Base-by-base conservation (phyloP, 2,888 invertebrate species). In the Thalpophila matura region DNA sequence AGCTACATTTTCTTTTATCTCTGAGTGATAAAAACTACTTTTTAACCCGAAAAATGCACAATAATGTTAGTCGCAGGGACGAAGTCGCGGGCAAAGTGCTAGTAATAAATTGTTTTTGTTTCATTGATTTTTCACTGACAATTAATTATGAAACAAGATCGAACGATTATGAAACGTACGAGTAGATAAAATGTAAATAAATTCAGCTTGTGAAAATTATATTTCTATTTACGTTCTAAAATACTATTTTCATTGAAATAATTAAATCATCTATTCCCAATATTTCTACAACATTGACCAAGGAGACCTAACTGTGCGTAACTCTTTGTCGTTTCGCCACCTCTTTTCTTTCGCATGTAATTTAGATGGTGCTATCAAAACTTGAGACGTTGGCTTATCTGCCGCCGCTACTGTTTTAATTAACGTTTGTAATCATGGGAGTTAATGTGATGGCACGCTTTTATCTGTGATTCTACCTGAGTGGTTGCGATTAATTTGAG, bases 381-480 rank as follows among this genome's bases (percentile, higher is more conserved):
- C 42, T 47, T 56, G 74, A 14, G 50, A 26, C 27, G 31, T 31
- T 33, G 9, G 9, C 42, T 57, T 51, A 70, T 74, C 74, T 37
- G 26, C 12, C 33, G 47, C 51, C 51, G 22, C 29, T 24, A 12
- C 46, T 43, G 68, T 74, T 71, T 70, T 74, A 71, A 71, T 71
- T 55, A 71, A 74, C 55, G 24, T 56, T 67, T 73, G 50, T 51
- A 45, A 66, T 72, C 40, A 59, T 49, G n/a, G 26, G 20, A 53
- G 54, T 68, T 38, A 68, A 74, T 74, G 74, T 42, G 42, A 40
- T 16, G 69, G 20, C 50, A 47, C 31, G 55, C 33, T 9, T 49
- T 73, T 74, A 71, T 74, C 74, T 26, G 26, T 2, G 26, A 22
- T 53, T 74, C 47, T 53, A 62, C 74, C 69, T 71, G 62, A 71